Percentiles rank a stretch among this genome's conserved stretches.
phyloP scores from a whole-genome alignment of 2,113 vertebrate genomes.

The Chionis minor region DNA sequence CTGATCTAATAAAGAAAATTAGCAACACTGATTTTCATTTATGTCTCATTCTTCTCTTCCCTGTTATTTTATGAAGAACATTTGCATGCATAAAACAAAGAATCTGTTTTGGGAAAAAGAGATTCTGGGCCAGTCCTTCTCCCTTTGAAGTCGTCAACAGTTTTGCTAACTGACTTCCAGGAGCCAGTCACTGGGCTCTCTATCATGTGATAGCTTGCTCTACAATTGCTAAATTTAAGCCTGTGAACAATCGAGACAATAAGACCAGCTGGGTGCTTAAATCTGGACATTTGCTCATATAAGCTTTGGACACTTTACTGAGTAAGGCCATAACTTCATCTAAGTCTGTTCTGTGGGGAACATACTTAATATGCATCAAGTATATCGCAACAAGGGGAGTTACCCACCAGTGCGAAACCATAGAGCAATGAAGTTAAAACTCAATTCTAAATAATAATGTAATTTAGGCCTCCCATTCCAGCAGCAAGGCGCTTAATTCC shows the following conservation, averaged over 20 bases:
- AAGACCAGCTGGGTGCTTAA: neutral
- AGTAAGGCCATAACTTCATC: neutral
- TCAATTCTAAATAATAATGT: constrained; percentile 41
- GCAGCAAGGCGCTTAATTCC: constrained; percentile 36
- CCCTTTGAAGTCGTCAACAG: constrained; percentile 22
- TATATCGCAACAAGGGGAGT: neutral
- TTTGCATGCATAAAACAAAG: neutral
- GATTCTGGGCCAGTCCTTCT: neutral
- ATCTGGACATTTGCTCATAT: neutral
- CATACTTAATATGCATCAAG: neutral
- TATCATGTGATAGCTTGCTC: neutral
- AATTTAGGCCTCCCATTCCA: constrained; percentile 50
- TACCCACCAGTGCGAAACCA: neutral
- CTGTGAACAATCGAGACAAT: neutral
- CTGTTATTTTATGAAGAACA: constrained; percentile 16
- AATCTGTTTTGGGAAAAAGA: neutral
- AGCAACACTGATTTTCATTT: neutral
- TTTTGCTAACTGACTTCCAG: constrained; percentile 19
- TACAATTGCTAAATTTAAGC: neutral
- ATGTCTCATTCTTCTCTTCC: neutral
- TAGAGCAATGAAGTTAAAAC: constrained; percentile 24
- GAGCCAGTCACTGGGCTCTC: neutral
- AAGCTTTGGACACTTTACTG: neutral
- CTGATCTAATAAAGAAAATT: neutral
- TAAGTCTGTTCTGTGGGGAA: neutral